phyloP scores from a whole-genome alignment of 2,113 vertebrate species.

The Passer domesticus region DNA sequence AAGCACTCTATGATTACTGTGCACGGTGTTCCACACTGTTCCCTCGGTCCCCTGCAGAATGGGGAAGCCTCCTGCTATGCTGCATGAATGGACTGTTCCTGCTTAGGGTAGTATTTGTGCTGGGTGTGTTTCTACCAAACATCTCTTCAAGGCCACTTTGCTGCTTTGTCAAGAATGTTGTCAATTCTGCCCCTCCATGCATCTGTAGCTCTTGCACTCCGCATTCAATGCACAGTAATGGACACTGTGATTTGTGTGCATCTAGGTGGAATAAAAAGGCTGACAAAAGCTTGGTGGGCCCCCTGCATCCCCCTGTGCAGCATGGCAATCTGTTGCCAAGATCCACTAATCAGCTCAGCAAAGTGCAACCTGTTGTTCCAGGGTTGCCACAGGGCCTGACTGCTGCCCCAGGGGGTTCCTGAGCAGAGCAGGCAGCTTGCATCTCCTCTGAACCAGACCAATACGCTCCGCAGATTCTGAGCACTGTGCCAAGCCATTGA shows the following conservation, averaged over 20 bases:
- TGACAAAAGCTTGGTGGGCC: accelerated
- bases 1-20: not conserved
- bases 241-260: not conserved
- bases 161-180: not conserved
- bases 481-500: not conserved
- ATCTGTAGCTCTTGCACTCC: not conserved
- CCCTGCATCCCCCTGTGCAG: too few species aligned
- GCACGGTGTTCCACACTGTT: accelerated
- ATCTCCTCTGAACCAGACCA: not conserved
- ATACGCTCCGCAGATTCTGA: accelerated
- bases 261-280: not conserved
- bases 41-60: accelerated
- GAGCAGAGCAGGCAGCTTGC: not conserved
- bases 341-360: not conserved
- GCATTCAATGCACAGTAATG: not conserved
- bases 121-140: not conserved
- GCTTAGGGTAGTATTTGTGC: not conserved
- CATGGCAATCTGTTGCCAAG: not conserved
- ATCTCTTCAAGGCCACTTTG: not conserved
- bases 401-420: not conserved
- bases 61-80: accelerated
- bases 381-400: not conserved
- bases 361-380: not conserved
- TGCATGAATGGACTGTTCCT: not conserved
- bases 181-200: not conserved